These are phyloP conservation scores for Sparus aurata DNA, from an alignment of 2,797 vertebrate genomes.

Conservation along the genomic window DNA sequence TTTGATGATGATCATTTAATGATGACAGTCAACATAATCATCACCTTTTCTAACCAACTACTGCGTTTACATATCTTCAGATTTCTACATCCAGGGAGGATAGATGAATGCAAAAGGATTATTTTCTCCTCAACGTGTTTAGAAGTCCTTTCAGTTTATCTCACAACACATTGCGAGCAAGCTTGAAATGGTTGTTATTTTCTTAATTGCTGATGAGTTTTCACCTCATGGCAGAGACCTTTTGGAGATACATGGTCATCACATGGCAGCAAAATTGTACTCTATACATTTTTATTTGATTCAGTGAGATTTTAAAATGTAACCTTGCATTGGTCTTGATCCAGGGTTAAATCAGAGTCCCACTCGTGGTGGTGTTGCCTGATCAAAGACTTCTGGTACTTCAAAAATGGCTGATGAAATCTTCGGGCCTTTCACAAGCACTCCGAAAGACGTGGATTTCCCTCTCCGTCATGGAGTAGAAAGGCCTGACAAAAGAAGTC, in stretches of 20 bases:
- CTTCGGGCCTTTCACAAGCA: neutral
- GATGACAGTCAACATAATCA: slow-evolving; percentile 9
- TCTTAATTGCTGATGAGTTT: neutral
- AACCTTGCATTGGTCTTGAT: neutral
- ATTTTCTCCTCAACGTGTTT: slow-evolving; percentile 3
- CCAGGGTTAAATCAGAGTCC: slow-evolving; percentile 2
- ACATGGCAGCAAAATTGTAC: neutral
- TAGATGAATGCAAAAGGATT: slow-evolving; percentile 7
- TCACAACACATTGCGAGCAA: neutral
- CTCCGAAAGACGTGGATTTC: slow-evolving; percentile 24
- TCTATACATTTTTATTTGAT: neutral
- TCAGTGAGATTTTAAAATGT: neutral
- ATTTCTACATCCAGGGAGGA: slow-evolving; percentile 7
- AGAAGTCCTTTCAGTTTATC: slow-evolving; percentile 18
- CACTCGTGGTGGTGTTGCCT: neutral
- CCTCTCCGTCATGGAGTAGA: slow-evolving; percentile 14
- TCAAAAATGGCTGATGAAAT: slow-evolving; percentile 12
- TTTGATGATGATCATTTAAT: no score
- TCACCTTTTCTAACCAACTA: neutral
- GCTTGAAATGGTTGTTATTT: neutral
- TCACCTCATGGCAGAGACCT: neutral
- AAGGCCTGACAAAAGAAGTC: slow-evolving; percentile 26
- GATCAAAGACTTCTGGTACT: neutral
- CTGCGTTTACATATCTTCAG: slow-evolving; percentile 6
- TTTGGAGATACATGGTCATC: neutral